Evolutionary conservation across 2,797 vertebrate species (phyloP).

Genomic region (Lutra lutra): DNA sequence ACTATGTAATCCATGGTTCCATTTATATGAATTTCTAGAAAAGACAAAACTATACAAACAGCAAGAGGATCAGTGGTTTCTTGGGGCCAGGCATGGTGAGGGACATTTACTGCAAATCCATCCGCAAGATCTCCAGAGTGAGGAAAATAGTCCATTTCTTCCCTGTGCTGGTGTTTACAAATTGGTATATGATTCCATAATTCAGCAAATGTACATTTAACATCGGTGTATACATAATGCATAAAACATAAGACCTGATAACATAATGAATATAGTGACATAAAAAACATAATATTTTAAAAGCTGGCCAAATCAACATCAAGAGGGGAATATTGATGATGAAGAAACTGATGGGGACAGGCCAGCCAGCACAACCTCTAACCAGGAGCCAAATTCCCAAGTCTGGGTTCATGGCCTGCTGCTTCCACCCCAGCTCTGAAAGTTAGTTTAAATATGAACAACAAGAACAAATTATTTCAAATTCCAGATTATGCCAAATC

Average conservation of each 20-base stretch:
- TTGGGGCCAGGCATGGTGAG: neutral
- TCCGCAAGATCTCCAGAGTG: neutral
- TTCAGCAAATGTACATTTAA: neutral
- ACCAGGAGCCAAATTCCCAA: neutral
- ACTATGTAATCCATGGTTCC: neutral
- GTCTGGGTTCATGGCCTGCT: too few relatives aligned
- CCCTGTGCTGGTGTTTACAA: neutral
- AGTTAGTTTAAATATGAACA: slow-evolving; percentile 47
- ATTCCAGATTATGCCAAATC: slow-evolving; percentile 44
- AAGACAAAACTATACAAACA: neutral
- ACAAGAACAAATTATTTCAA: neutral
- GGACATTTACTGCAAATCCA: neutral
- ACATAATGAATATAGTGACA: neutral
- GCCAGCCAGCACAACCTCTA: neutral
- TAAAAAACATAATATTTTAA: neutral
- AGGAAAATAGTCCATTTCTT: neutral
- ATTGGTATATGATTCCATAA: neutral
- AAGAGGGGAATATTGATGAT: neutral
- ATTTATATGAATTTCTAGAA: neutral
- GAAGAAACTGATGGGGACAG: neutral
- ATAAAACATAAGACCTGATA: neutral
- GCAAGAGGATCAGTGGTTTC: neutral
- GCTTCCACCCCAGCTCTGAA: neutral
- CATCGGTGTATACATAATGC: neutral
- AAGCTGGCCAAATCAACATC: neutral